Evolutionary conservation across 1,140 invertebrate species (phyloP).

Genomic region (Drosophila micromelanica): DNA sequence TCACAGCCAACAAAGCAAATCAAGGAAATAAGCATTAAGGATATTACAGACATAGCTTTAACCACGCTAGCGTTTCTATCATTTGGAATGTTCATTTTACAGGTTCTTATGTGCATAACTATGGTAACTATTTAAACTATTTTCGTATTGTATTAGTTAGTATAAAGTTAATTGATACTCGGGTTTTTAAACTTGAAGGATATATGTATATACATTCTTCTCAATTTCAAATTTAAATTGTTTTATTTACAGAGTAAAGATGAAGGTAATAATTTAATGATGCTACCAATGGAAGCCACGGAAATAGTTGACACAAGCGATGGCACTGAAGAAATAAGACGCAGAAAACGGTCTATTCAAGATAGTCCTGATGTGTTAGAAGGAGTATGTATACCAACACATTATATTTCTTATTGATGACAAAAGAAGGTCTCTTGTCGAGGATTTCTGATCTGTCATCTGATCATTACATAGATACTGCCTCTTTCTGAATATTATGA

Average conservation of each 20-base stretch:
- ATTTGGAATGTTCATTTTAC: slow-evolving; percentile 90
- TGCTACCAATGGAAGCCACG: slow-evolving; percentile 70
- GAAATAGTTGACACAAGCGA: slow-evolving; percentile 53
- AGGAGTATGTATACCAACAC: background rate
- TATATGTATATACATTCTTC: no score
- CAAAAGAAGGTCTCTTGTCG: no score
- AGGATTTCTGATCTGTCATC: no score
- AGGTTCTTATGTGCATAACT: slow-evolving; percentile 89
- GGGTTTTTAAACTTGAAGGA: background rate
- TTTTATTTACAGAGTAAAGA: slow-evolving; percentile 70
- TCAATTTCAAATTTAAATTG: background rate
- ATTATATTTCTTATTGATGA: no score
- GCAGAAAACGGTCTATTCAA: slow-evolving; percentile 50
- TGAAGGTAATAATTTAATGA: slow-evolving; percentile 76
- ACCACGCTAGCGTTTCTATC: slow-evolving; percentile 91
- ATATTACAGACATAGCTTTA: slow-evolving; percentile 91
- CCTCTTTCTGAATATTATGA: no score
- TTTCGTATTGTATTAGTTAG: background rate
- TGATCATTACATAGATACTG: no score
- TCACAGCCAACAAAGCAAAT: slow-evolving; percentile 32
- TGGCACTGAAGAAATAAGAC: slow-evolving; percentile 68
- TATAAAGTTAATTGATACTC: no score
- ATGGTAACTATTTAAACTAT: slow-evolving; percentile 84
- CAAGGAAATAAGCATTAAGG: slow-evolving; percentile 88
- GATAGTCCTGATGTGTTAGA: background rate